Base-by-base conservation (phyloP, 2,888 invertebrate species). In the Cheilosia soror region DNA sequence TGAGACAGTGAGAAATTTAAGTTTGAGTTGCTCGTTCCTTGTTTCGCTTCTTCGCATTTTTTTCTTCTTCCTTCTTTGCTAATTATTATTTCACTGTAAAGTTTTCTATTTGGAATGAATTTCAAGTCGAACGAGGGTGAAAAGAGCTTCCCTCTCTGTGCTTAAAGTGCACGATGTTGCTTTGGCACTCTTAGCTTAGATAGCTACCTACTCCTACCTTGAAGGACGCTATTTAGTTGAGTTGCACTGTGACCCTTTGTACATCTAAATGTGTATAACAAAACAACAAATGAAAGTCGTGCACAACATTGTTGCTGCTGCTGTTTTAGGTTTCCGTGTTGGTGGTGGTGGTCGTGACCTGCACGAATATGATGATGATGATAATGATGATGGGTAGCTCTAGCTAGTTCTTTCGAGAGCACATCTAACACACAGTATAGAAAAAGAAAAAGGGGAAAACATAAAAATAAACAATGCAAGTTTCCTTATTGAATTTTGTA, bases 21-120 rank as follows among this genome's bases (percentile, higher is more conserved):
- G 13, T 72, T 40, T 13, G 2, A 5, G 4, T 29, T 29, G 29
- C 29, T 5, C 29, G 29, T 29, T 29, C 29, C 29, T 29, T 29
- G 29, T 29, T 4, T 29, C 0, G 4, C 37, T 3, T 11, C 4
- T 37, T 0, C 37, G 11, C 37, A 27, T 37, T 44, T 62, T 76
- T 53, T 57, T 31, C 1, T n/a, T 42, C 5, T 31, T 29, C 15
- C 11, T 15, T 37, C 11, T 57, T 47, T 65, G 63, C 65, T 51
- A 58, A 79, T 78, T 78, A 78, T 79, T 51, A 65, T 78, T 78
- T 79, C 51, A 58, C 63, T 44, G 57, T 65, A 51, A 65, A 72
- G 58, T 58, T 63, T 78, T 71, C 51, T 57, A 69, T 69, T 77
- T 71, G 20, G 33, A 11, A 53, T 31, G 53, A 29, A 62, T 55